Evolutionary conservation across 2,113 vertebrate genomes (phyloP).

Genomic region (Hippocampus comes): DNA sequence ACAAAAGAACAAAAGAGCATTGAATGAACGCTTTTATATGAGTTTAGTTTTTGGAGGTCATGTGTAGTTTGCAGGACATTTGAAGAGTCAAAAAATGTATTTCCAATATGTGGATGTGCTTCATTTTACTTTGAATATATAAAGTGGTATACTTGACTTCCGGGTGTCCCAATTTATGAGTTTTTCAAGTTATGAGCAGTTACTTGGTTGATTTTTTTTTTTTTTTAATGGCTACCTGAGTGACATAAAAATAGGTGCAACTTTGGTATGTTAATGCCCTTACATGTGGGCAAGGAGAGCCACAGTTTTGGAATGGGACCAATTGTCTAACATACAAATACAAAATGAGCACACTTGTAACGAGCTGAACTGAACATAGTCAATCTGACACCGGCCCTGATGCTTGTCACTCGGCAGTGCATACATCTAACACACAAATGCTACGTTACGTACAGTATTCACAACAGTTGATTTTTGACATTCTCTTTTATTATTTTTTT

Average conservation of each 20-base stretch:
- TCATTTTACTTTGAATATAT: constrained; percentile 29
- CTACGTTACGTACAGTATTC: background rate
- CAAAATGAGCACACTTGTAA: background rate
- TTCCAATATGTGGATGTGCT: constrained; percentile 51
- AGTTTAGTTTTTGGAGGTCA: constrained; percentile 45
- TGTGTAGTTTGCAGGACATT: constrained; percentile 54
- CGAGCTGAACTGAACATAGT: background rate
- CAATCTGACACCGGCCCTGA: background rate
- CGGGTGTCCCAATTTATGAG: too few relatives aligned
- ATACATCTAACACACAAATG: background rate
- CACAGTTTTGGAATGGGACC: background rate
- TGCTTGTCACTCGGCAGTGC: background rate
- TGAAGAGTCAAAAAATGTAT: constrained; percentile 56
- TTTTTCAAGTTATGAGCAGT: too few relatives aligned
- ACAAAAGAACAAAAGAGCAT: constrained; percentile 16
- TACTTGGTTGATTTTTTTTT: too few relatives aligned
- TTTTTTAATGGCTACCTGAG: too few relatives aligned
- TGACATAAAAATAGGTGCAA: too few relatives aligned
- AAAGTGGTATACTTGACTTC: too few relatives aligned
- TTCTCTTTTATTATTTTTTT: background rate
- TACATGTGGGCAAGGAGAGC: background rate
- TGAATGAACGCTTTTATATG: constrained; percentile 57
- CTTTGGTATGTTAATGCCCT: too few relatives aligned
- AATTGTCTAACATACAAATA: background rate
- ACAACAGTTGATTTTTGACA: background rate